Evolutionary conservation across 35 echinoderm and acorn worm species (phyloP).

Genomic region (Anneissia japonica): DNA sequence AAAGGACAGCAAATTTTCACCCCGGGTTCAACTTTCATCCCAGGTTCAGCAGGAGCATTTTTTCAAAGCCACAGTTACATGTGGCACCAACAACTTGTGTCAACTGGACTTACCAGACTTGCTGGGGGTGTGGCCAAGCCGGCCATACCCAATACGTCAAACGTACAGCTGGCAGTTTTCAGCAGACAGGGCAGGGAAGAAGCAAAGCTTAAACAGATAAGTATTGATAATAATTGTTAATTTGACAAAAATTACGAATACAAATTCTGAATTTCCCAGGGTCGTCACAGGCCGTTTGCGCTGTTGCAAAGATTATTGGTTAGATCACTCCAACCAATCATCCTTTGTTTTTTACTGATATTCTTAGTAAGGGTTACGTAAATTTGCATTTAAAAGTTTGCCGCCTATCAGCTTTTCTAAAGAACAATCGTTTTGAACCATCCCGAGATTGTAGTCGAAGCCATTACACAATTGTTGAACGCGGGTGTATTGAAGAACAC

Average conservation of each 20-base stretch:
- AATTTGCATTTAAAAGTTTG: background rate
- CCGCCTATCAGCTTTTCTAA: constrained; percentile 14
- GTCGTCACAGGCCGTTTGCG: constrained; percentile 18
- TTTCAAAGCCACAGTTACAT: background rate
- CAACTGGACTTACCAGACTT: background rate
- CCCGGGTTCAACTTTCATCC: background rate
- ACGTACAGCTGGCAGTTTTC: background rate
- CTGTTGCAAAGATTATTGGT: constrained; percentile 6
- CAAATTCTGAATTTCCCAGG: background rate
- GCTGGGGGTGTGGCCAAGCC: constrained; percentile 1
- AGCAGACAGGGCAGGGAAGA: background rate
- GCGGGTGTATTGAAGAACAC: constrained; percentile 21
- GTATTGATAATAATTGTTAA: background rate
- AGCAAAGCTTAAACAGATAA: constrained; percentile 5
- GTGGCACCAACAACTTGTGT: background rate
- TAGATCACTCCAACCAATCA: constrained; percentile 1
- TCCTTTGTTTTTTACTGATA: background rate
- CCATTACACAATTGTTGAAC: constrained; percentile 6
- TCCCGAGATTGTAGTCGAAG: constrained; percentile 9
- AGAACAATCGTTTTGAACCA: constrained; percentile 11
- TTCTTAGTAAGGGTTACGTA: constrained; percentile 2
- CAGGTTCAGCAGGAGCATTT: background rate
- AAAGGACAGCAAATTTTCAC: constrained; percentile 17
- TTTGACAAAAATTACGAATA: background rate
- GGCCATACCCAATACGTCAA: background rate